These are phyloP conservation scores for Protophormia terraenovae DNA, from an alignment of 2,888 invertebrate species.

Conservation along the genomic window DNA sequence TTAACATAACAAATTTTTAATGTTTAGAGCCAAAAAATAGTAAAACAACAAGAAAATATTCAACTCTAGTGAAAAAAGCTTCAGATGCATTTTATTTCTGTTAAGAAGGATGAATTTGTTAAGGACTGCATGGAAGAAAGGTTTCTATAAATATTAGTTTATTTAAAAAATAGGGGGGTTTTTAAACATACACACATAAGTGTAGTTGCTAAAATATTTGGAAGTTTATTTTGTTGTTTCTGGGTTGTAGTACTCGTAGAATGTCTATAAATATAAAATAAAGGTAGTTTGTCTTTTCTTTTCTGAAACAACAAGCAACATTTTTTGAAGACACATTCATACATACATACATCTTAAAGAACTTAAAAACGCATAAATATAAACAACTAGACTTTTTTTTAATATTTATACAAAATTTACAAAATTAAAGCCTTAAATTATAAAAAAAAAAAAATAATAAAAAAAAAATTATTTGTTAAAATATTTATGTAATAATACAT, in stretches of 20 bases:
- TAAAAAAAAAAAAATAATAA: neutral
- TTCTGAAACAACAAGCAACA: neutral
- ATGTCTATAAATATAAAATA: slow-evolving; percentile 58
- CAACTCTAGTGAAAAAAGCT: slow-evolving; percentile 21
- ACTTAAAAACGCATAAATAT: slow-evolving; percentile 68
- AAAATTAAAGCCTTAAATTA: neutral
- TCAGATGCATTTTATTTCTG: slow-evolving; percentile 50
- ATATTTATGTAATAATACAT: slow-evolving; percentile 24
- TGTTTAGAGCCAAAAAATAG: slow-evolving; percentile 49
- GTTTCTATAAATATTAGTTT: slow-evolving; percentile 23
- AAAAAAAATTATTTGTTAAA: slow-evolving; percentile 19
- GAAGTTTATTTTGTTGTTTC: slow-evolving; percentile 19
- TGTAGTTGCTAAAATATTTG: neutral
- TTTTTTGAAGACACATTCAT: slow-evolving; percentile 13
- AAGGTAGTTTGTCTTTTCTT: slow-evolving; percentile 61
- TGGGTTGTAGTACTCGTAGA: neutral
- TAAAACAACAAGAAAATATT: slow-evolving; percentile 25
- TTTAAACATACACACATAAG: neutral
- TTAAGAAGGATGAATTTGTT: slow-evolving; percentile 46
- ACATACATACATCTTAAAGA: slow-evolving; percentile 59
- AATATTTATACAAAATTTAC: neutral
- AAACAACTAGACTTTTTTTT: neutral
- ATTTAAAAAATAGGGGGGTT: neutral
- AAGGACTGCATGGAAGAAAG: neutral
- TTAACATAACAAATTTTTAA: slow-evolving; percentile 55